Evolutionary conservation across 2,113 vertebrate species (phyloP), one percentile per base, ranked within the genome.

Genomic region (Crotalus horridus): DNA sequence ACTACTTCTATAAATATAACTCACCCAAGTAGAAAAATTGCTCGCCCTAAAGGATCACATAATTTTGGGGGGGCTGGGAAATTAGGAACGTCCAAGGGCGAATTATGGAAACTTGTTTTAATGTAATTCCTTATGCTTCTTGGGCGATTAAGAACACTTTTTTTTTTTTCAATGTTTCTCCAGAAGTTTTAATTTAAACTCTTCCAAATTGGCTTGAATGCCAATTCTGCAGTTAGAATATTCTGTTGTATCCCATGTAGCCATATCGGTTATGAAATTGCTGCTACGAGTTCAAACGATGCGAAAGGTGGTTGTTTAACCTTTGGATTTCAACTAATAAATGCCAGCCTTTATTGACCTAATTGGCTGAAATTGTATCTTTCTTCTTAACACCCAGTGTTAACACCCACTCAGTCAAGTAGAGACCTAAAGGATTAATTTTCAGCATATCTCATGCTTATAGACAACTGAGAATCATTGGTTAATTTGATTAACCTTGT

Each of bases 261-360:
- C 88, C 51, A 53, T 69, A 88, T 89, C 88, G 91, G 12, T 88
- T 69, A 87, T 90, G 55, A 90, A 58, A 48, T 51, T 92, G 85
- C 89, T 93, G 53, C 85, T 81, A 46, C 2, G 51, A 43, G 39
- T 92, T 90, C 29, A 13, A 29, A 53, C 56, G 88, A 10, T 59
- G 24, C 33, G 10, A 3, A n/a, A 23, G 4, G 58, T 6, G 26
- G 23, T 59, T 90, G 59, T 88, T 51, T 56, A 51, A 88, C 12
- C 43, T 51, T 87, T 89, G 85, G 89, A 91, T 93, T 93, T 91
- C 89, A 85, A 85, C 87, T 59, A 93, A 93, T 91, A 91, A 91
- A 93, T 81, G 64, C 88, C 54, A 90, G 87, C 20, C 24, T 81
- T 89, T 43, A 48, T n/a, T 39, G 58, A 59, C 26, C 39, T 7